phyloP scores from a whole-genome alignment of 2,113 vertebrate genomes.

The Leucosticte australis region DNA sequence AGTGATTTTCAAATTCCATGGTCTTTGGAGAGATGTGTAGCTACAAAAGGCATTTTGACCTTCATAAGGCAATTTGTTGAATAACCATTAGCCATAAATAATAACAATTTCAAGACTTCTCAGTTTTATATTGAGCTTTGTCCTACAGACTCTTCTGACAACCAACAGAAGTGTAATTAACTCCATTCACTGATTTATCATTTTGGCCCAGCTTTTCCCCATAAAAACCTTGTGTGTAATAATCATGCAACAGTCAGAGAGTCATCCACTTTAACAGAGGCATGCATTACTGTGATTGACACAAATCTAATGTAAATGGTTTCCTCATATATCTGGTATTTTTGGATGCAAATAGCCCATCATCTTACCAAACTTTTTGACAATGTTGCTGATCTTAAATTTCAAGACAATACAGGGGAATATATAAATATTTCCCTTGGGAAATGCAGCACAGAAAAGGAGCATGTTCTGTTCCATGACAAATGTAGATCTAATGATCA shows the following conservation, averaged over 20 bases:
- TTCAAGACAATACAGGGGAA: conserved; percentile 55
- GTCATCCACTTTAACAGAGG: neutral
- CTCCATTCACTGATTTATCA: neutral
- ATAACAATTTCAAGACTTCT: neutral
- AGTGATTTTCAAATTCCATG: neutral
- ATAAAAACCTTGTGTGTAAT: neutral
- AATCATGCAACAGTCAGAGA: neutral
- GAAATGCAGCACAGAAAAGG: conserved; percentile 82
- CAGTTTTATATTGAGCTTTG: neutral
- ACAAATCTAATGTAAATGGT: neutral
- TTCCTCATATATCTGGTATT: neutral
- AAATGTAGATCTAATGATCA: conserved; percentile 72
- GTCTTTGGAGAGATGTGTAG: neutral
- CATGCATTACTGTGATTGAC: neutral
- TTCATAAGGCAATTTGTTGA: neutral
- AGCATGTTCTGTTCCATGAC: conserved; percentile 72
- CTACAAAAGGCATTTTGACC: neutral
- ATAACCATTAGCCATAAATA: neutral
- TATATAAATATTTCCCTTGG: conserved; percentile 65
- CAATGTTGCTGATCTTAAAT: conserved; percentile 77
- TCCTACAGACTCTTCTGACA: neutral
- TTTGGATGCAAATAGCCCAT: conserved; percentile 69
- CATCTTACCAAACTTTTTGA: conserved; percentile 82
- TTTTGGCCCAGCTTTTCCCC: neutral
- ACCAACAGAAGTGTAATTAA: neutral